Percentiles rank a stretch among this genome's conserved stretches.
Evolutionary conservation across 92 coral and sea anemone species (phyloP).

Genomic region (Bergia puertoricense): DNA sequence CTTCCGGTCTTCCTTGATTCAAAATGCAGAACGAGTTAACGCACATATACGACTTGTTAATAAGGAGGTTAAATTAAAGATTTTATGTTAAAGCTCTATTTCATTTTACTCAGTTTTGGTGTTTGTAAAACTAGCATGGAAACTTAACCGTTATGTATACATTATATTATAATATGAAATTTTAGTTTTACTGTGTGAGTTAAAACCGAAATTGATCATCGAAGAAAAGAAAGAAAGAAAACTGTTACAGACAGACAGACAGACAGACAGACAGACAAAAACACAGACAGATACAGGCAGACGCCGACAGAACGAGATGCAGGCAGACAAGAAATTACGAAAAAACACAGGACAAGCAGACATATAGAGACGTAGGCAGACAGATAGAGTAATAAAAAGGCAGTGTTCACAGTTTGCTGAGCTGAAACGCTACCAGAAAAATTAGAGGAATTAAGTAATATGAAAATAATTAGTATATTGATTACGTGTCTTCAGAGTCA

Average conservation of each 20-base stretch:
- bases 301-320: no score
- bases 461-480: neutral
- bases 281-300: neutral
- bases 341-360: neutral
- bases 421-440: neutral
- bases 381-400: neutral
- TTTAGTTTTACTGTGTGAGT: neutral
- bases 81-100: no score
- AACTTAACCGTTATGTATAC: neutral
- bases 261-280: neutral
- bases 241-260: neutral
- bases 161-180: no score
- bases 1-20: no score
- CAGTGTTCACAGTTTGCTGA: neutral
- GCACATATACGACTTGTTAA: neutral
- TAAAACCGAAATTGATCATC: neutral
- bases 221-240: neutral
- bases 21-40: neutral
- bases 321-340: neutral
- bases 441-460: no score
- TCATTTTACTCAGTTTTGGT: neutral
- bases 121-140: neutral
- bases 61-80: neutral
- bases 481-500: neutral
- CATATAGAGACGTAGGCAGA: neutral